Evolutionary conservation across 2,113 vertebrate species (phyloP), one percentile per base, ranked within the genome.

Genomic region (Xyliphius kryptos): DNA sequence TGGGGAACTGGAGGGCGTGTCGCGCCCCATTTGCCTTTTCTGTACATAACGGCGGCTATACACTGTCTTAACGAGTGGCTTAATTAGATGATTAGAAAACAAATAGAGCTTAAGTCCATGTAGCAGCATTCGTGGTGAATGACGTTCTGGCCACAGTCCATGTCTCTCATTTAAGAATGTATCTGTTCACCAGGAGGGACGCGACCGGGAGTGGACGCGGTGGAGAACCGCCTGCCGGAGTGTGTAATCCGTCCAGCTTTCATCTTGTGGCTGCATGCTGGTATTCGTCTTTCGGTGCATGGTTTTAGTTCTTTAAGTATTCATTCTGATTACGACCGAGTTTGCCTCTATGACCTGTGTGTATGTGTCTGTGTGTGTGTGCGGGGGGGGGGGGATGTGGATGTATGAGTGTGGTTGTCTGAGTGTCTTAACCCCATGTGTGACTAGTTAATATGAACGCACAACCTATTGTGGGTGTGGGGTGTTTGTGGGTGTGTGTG

Each of bases 231-330:
- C 69, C 47, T 79, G 74, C 44, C 48, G 53, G 21, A 63, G 71
- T 78, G 60, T 70, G 77, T 70, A 78, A 73, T 71, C 68, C 76
- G 74, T 79, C 79, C 82, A 81, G 80, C 73, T 78, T 64, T 80
- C 81, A 83, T 84, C 77, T 66, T 76, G 79, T 82, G 81, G 84
- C 82, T 86, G 87, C 87, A 89, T 89, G 87, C 84, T 81, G 62
- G 74, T 87, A 74, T 70, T 76, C 47, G 77, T 86, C 82, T 48
- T 68, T 26, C 62, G 73, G 63, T 86, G 86, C 85, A 87, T 83
- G 85, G 72, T 73, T 77, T 77, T 56, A 65, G 54, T 36, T 16
- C 21, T 52, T 43, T n/a, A n/a, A 75, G 71, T 41, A 51, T 16
- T 63, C n/a, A 50, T 63, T 57, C 58, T 61, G 43, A 47, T 67